Percentiles rank a stretch among this genome's conserved stretches.
These are phyloP conservation scores for Spisula solida DNA, from an alignment of 2,888 invertebrate species.

Conservation along the genomic window DNA sequence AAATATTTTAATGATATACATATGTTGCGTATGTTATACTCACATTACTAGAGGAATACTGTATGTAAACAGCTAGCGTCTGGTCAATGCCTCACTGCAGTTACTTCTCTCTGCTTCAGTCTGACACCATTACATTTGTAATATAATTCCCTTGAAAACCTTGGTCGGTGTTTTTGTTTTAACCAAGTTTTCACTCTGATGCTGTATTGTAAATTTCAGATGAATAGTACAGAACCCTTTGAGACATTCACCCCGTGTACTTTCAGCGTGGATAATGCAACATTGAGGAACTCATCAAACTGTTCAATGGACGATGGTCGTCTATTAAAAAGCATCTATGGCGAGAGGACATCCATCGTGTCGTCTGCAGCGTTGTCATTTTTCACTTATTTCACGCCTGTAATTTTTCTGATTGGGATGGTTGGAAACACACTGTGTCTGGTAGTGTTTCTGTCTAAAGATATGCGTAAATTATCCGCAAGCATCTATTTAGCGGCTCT, in stretches of 20 bases:
- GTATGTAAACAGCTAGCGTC: no score
- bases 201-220: not conserved
- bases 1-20: no score
- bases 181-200: no score
- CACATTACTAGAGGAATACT: no score
- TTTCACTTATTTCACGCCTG: slow-evolving; percentile 91
- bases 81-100: no score
- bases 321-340: slow-evolving; percentile 30
- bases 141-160: no score
- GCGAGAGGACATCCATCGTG: slow-evolving; percentile 15
- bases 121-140: no score
- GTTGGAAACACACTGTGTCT: slow-evolving; percentile 93
- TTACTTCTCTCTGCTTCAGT: no score
- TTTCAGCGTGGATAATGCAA: not conserved
- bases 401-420: slow-evolving; percentile 91
- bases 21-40: no score
- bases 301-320: slow-evolving; percentile 28
- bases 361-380: slow-evolving; percentile 79
- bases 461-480: slow-evolving; percentile 91
- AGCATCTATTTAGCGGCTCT: slow-evolving; percentile 93
- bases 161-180: no score
- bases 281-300: not conserved
- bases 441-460: slow-evolving; percentile 92
- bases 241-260: not conserved
- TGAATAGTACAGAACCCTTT: not conserved